phyloP scores from a whole-genome alignment of 2,888 invertebrate genomes.

The Tryphoninae sp. region DNA sequence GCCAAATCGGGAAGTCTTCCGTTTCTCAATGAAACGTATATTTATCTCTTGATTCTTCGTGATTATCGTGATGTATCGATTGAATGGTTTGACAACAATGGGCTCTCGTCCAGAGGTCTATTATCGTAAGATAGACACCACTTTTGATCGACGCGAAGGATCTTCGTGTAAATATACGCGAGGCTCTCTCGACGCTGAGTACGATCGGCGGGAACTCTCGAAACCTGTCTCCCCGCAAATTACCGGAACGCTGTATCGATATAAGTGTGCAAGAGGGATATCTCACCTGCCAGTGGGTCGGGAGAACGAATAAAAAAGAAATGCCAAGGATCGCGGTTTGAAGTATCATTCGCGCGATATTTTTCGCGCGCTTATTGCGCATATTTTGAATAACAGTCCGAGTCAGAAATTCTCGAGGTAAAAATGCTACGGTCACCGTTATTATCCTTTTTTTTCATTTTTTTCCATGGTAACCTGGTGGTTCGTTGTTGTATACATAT shows the following conservation, averaged over 20 bases:
- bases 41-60: constrained; percentile 11
- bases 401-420: constrained; percentile 22
- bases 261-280: constrained; percentile 54
- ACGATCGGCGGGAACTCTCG: constrained; percentile 48
- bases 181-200: constrained; percentile 46
- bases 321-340: not conserved
- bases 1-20: not conserved
- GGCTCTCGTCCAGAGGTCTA: constrained; percentile 68
- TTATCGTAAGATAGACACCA: constrained; percentile 70
- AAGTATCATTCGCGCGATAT: constrained; percentile 35
- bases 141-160: constrained; percentile 71
- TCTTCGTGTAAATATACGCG: constrained; percentile 54
- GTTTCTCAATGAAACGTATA: constrained; percentile 15
- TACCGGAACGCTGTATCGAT: constrained; percentile 62
- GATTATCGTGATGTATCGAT: constrained; percentile 37
- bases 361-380: constrained; percentile 10
- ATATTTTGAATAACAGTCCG: constrained; percentile 27
- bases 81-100: constrained; percentile 67
- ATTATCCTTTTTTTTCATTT: constrained; percentile 15
- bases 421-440: constrained; percentile 34
- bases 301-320: not conserved
- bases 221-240: constrained; percentile 55
- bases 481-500: too few species aligned
- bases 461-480: too few species aligned
- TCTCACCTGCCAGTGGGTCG: constrained; percentile 70